Base-by-base conservation (phyloP, 2,888 invertebrate species). In the Conops quadrifasciatus region DNA sequence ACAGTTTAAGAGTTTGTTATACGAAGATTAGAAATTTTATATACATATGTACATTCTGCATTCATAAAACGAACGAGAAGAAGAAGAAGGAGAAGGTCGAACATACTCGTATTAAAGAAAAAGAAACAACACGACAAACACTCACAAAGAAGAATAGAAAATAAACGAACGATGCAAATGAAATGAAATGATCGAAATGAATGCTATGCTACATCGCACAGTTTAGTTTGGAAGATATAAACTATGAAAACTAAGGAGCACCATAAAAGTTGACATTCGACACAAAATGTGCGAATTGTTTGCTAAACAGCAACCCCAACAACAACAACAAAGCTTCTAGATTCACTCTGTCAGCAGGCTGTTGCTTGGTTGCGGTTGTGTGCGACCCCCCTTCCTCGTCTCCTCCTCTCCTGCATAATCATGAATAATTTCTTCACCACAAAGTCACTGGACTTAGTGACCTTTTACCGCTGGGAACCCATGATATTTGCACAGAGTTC, bases 181-280 rank as follows among this genome's bases (percentile, higher is more conserved):
- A 36, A 36, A 36, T 36, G 9, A 36, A 36, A 36, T 36, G 4
- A 36, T 36, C 9, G 19, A 19, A 30, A 43, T 36, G 24, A 56
- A 56, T 26, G 19, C 11, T 7, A 36, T 36, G 36, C 36, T 36
- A 36, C 9, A 9, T 36, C 36, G 4, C 36, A 21, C 51, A 13
- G 21, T 56, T 24, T 16, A 56, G 26, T 56, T 26, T 3, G 16
- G 56, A 9, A 51, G 24, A 7, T 26, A 28, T 15, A 28, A 24
- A 36, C 36, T 36, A 36, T 9, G 36, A 36, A 36, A 28, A 15
- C 9, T 5, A 26, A 65, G 47, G 58, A 62, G 53, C 62, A 53
- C 51, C 59, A 71, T 66, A 60, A 60, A 51, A 59, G 67, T 67
- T 71, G 71, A 67, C 67, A 53, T 67, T 71, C 30, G 67, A 63